A percentile compares a stretch with the other conserved stretches of the same genome.
These are phyloP conservation scores for Morpho deidamia DNA, from an alignment of 2,888 invertebrate species.

Conservation along the genomic window DNA sequence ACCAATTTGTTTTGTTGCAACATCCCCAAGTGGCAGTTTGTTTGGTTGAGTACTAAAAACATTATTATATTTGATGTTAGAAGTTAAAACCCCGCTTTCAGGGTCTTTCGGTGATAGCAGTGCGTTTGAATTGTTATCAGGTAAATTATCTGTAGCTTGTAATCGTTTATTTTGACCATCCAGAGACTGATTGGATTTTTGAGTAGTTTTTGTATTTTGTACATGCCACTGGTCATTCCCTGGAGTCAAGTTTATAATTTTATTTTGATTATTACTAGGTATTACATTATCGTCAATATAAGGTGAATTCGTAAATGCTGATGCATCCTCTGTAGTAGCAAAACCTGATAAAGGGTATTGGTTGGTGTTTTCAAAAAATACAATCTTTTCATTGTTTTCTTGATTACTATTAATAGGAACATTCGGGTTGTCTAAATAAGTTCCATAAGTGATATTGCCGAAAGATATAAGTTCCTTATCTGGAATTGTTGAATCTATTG, in stretches of 20 bases:
- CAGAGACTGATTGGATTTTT: not conserved
- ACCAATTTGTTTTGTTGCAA: no score
- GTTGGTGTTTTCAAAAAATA: not conserved
- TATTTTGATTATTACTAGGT: no score
- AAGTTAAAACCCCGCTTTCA: no score
- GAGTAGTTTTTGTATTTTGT: no score
- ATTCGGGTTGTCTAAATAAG: not conserved
- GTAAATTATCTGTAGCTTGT: no score
- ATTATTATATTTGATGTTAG: no score
- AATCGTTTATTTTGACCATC: not conserved
- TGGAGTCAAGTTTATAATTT: not conserved
- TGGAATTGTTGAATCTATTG: not conserved
- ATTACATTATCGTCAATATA: not conserved
- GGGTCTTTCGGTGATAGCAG: no score
- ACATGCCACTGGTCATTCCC: not conserved
- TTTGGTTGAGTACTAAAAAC: no score
- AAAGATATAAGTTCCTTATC: not conserved
- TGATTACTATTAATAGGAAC: not conserved
- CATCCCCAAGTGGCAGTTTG: no score
- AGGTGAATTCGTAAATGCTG: not conserved
- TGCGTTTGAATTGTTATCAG: no score
- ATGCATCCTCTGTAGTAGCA: not conserved
- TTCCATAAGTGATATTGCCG: not conserved
- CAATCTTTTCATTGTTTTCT: not conserved
- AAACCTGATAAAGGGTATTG: not conserved